phyloP scores from a whole-genome alignment of 2,113 vertebrate species.

The Erinaceus europaeus region DNA sequence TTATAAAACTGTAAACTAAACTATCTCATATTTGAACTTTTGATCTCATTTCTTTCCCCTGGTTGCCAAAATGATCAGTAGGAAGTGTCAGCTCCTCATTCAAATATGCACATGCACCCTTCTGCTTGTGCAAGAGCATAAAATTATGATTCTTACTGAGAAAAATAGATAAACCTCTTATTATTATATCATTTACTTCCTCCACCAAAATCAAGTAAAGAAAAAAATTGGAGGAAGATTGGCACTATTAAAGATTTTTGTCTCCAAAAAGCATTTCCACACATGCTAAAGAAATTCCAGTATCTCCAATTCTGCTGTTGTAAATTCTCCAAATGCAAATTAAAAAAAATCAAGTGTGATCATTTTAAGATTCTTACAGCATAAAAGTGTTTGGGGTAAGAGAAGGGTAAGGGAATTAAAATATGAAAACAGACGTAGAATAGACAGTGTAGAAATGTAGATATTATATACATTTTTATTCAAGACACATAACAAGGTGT shows the following conservation, averaged over 20 bases:
- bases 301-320: constrained; percentile 4
- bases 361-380: background rate
- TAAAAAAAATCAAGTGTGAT: background rate
- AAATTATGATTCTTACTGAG: constrained; percentile 17
- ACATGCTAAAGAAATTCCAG: background rate
- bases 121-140: background rate
- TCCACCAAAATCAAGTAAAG: background rate
- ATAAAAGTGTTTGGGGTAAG: background rate
- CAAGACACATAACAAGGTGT: background rate
- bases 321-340: background rate
- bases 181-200: constrained; percentile 26
- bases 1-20: background rate
- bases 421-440: background rate
- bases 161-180: constrained; percentile 34
- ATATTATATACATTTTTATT: background rate
- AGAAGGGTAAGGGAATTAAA: background rate
- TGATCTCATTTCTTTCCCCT: background rate
- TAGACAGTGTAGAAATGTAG: background rate
- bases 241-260: background rate
- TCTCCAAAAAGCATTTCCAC: background rate
- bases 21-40: background rate
- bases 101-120: background rate
- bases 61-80: constrained; percentile 20
- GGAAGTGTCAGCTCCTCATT: background rate
- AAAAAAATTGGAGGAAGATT: background rate